A percentile compares a stretch with the other conserved stretches of the same genome.
These are phyloP conservation scores for Ciona savignyi DNA, from an alignment of 23 tunicate species.

Conservation along the genomic window DNA sequence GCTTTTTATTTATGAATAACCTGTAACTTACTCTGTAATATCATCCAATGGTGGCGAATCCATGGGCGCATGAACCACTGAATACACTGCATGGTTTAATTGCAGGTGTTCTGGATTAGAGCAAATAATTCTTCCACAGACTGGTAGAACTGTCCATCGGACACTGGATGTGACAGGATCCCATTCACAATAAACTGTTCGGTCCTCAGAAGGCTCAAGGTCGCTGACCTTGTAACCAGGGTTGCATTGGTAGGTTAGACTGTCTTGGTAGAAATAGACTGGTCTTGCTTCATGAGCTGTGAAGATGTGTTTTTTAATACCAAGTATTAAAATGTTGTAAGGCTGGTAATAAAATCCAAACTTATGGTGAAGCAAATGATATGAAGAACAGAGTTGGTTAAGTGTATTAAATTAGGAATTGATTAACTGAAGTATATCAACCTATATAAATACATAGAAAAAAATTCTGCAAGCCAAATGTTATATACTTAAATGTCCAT, in stretches of 20 bases:
- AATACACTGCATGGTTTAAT: not conserved
- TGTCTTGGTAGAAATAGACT: not conserved
- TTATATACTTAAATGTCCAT: not conserved
- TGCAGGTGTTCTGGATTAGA: not conserved
- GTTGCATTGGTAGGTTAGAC: constrained; percentile 22
- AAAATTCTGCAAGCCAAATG: too few species aligned
- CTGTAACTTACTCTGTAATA: not conserved
- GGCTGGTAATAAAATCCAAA: too few species aligned
- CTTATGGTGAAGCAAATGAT: too few species aligned
- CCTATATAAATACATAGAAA: too few species aligned
- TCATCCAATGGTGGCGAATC: not conserved
- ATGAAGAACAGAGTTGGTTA: too few species aligned
- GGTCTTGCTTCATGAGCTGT: not conserved
- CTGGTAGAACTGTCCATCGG: constrained; percentile 21
- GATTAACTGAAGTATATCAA: too few species aligned
- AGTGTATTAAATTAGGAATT: too few species aligned
- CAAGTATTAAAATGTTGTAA: too few species aligned
- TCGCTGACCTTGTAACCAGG: constrained; percentile 18
- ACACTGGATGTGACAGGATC: constrained; percentile 18
- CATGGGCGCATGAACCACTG: not conserved
- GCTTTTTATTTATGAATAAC: too few species aligned
- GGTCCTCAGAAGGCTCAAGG: not conserved
- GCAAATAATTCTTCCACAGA: constrained; percentile 33
- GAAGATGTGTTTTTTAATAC: too few species aligned
- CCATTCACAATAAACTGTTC: constrained; percentile 20